Conservation (phyloP, 2,888 invertebrate genomes). For the Biston betularia region DNA sequence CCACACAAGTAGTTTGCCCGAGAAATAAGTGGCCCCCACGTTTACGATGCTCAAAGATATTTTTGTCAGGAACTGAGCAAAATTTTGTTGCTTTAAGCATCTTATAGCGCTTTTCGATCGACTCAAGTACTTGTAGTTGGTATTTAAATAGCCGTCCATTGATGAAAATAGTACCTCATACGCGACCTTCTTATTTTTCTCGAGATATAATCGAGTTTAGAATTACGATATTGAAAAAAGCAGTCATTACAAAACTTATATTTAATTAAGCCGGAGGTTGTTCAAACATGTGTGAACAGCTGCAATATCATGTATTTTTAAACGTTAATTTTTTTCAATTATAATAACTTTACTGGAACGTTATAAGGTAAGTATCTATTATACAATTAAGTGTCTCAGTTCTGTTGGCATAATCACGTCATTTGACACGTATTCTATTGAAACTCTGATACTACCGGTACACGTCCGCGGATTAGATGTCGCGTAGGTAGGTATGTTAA, state of each 20-base stretch:
- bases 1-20: too few species aligned
- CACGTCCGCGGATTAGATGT: not conserved
- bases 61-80: too few species aligned
- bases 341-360: constrained; percentile 1
- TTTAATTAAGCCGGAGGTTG: constrained; percentile 9
- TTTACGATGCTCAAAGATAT: too few species aligned
- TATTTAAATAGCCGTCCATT: too few species aligned
- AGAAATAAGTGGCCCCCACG: too few species aligned
- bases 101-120: too few species aligned
- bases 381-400: not conserved
- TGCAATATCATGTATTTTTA: not conserved
- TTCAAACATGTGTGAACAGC: constrained; percentile 16
- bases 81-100: too few species aligned
- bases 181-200: not conserved
- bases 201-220: not conserved
- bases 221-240: not conserved
- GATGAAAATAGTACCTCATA: too few species aligned
- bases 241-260: not conserved
- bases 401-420: constrained; percentile 1
- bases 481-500: not conserved
- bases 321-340: not conserved
- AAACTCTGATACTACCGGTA: not conserved
- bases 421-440: not conserved
- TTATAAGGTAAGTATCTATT: not conserved
- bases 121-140: too few species aligned